These are phyloP conservation scores for Apus apus DNA, from an alignment of 2,113 vertebrate genomes.

Conservation along the genomic window DNA sequence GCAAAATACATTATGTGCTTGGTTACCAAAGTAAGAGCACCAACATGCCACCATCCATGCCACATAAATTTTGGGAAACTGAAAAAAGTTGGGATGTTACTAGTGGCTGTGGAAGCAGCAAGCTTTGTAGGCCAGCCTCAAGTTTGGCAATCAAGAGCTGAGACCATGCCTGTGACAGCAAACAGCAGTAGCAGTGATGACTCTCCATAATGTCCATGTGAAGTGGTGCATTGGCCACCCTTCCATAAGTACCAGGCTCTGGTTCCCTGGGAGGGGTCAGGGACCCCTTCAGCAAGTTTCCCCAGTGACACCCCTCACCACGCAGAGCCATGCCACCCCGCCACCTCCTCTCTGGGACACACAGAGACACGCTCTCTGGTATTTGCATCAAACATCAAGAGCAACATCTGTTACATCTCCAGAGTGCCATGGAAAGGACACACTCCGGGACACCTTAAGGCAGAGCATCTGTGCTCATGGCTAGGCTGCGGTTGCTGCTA, in stretches of 20 bases:
- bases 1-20: background rate
- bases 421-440: background rate
- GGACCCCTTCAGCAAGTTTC: accelerated
- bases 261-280: background rate
- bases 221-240: background rate
- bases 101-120: background rate
- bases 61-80: background rate
- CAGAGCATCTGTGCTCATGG: background rate
- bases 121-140: background rate
- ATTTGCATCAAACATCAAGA: background rate
- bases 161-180: background rate
- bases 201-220: background rate
- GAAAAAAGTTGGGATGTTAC: background rate
- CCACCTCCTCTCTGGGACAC: background rate
- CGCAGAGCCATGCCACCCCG: background rate
- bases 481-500: background rate
- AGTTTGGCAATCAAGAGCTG: background rate
- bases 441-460: background rate
- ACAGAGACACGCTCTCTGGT: background rate
- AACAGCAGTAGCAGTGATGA: background rate
- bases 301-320: background rate
- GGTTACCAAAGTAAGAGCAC: background rate
- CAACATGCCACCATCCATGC: background rate
- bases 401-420: background rate
- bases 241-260: background rate